Base-by-base conservation (phyloP, 2,797 vertebrate species). In the Amblyopsis hoosieri region DNA sequence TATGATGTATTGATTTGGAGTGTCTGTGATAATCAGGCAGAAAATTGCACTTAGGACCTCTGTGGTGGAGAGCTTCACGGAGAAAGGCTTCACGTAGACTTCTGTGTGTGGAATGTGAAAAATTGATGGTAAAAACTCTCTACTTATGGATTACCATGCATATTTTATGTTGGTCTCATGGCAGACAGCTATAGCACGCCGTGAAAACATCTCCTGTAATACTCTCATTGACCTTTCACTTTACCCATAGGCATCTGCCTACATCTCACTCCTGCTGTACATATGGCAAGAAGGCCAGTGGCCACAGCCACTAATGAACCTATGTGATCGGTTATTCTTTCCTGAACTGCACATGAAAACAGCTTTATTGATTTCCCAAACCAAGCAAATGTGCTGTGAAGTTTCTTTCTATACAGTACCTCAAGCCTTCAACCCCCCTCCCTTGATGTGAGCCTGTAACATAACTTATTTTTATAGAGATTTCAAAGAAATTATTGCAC, bases 281-380 rank as follows among this genome's bases (percentile, higher is more conserved):
- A 23, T 23, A 51, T 64, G 47, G 29, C 37, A 61, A 17, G n/a
- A 45, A 31, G 61, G 52, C 54, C 61, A 57, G 62, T 52, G 51
- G 59, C 23, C 12, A 7, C n/a, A 63, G 73, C 68, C 71, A 54
- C 77, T 90, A 85, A 91, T 81, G 80, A 87, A 86, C 61, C 82
- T 80, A 66, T 51, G 71, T 45, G 65, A 71, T 79, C 23, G 83
- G 82, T 84, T 57, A 60, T 66, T 83, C 75, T 78, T 76, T 78
- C 83, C 54, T 72, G 79, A 83, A 86, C 84, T 83, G 84, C 81
- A 84, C 71, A 90, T 87, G 72, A 91, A 91, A 90, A 85, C 76
- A 73, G 62, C 15, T 78, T 63, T 85, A 92, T 93, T 85, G 93
- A 93, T 92, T 90, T 83, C 74, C 84, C 60, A 80, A 65, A 62